Base-by-base conservation (phyloP, 2,113 vertebrate species). In the Prolemur simus region DNA sequence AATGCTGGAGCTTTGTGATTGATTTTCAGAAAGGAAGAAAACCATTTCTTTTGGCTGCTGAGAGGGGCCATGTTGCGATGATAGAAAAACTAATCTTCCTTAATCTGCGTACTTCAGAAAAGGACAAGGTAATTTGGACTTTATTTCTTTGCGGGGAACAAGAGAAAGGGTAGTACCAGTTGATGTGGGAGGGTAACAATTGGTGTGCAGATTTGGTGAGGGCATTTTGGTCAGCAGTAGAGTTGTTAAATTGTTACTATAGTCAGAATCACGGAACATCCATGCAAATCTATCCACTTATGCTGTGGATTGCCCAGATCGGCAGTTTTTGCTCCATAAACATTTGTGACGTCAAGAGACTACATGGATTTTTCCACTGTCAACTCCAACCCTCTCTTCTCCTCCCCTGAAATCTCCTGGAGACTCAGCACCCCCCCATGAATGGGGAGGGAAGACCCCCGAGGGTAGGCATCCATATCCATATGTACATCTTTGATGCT, bases 21-120 rank as follows among this genome's bases (percentile, higher is more conserved):
- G 1, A 97, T 97, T 98, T 98, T 92, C 98, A 99, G 99, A 98
- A 97, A 95, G 99, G 99, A 83, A 99, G 98, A 97, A 98, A 97
- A 69, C 97, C 99, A 11, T 99, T 99, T 98, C 98, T 99, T 85
- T 92, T 99, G 97, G 99, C 98, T 0, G 99, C 99, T 96, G 98
- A 99, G 95, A 98, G 98, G 63, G 99, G 99, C 32, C 99, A 99
- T 42, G 74, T 98, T 85, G 96, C 99, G 78, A 99, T 99, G 99
- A 96, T 99, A 96, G 98, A 99, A 69, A 97, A 97, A 83, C 97
- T 99, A 88, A 99, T 98, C 94, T 74, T 87, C n/a, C 98, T 99
- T 97, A 97, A 99, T 64, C 98, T 99, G 98, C 98, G 98, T 97
- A 99, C 99, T 25, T 98, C 98, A 98, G 98, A 99, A 97, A 99